Evolutionary conservation across 2,888 invertebrate genomes (phyloP).

Genomic region (Scaptomyza tumidula): DNA sequence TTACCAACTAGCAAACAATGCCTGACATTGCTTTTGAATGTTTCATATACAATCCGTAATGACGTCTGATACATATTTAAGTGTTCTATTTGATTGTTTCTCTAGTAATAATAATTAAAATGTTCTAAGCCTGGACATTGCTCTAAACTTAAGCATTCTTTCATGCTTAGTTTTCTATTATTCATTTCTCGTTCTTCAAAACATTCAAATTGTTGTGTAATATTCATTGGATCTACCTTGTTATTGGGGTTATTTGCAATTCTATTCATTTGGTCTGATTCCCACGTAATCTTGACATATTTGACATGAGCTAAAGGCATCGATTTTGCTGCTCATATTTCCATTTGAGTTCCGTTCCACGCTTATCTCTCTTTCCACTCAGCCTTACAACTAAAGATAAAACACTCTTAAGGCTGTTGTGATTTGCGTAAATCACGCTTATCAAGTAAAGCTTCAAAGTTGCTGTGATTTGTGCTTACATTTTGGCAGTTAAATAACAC

Average conservation of each 20-base stretch:
- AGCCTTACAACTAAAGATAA: slow-evolving; percentile 7
- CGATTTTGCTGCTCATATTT: slow-evolving; percentile 10
- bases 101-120: background rate
- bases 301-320: slow-evolving; percentile 3
- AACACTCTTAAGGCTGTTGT: background rate
- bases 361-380: slow-evolving; percentile 9
- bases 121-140: background rate
- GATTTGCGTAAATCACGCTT: background rate
- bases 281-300: slow-evolving; percentile 63
- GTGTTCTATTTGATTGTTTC: slow-evolving; percentile 5
- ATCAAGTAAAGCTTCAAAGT: slow-evolving; percentile 4
- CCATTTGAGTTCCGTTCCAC: slow-evolving; percentile 1
- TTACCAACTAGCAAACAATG: slow-evolving; percentile 40
- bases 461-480: background rate
- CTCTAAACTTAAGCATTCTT: background rate
- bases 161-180: too few species aligned
- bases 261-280: slow-evolving; percentile 39
- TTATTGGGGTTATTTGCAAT: slow-evolving; percentile 33
- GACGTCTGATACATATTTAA: background rate
- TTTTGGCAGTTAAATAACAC: background rate
- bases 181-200: background rate
- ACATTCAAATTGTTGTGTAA: slow-evolving; percentile 15
- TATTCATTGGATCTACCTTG: background rate
- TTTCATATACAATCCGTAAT: slow-evolving; percentile 28
- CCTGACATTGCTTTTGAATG: slow-evolving; percentile 36